Conservation (phyloP, 1,140 invertebrate genomes). For the Aleiodes sp. region DNA sequence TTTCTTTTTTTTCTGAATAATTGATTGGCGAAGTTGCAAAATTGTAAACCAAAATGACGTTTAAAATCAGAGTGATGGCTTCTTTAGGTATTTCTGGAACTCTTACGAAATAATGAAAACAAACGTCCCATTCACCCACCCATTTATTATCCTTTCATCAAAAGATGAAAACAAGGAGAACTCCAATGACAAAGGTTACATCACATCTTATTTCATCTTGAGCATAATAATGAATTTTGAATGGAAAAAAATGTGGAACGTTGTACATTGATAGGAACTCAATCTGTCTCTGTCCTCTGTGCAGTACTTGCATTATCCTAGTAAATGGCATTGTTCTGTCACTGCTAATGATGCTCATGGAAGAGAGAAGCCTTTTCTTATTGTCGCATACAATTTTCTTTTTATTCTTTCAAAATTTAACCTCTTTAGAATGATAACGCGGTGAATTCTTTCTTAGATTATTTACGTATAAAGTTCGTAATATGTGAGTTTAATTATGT, state of each 20-base stretch:
- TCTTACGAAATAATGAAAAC: neutral
- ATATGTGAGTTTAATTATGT: neutral
- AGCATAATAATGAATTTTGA: too few relatives aligned
- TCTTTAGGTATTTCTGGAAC: neutral
- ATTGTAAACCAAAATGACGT: neutral
- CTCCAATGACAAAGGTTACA: too few relatives aligned
- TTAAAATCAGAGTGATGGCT: neutral
- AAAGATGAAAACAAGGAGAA: too few relatives aligned
- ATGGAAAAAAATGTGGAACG: neutral
- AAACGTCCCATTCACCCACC: neutral
- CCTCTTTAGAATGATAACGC: conserved; percentile 2
- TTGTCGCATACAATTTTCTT: too few relatives aligned
- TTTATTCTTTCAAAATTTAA: too few relatives aligned
- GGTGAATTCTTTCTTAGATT: neutral
- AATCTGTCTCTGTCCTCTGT: neutral
- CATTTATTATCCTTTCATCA: neutral
- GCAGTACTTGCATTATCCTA: neutral
- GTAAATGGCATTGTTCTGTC: conserved; percentile 11
- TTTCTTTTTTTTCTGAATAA: too few relatives aligned
- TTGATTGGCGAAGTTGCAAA: too few relatives aligned
- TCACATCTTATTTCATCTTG: too few relatives aligned
- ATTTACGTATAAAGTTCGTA: neutral
- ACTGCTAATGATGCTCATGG: neutral
- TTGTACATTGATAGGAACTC: neutral
- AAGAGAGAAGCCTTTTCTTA: neutral